Conservation (phyloP, 2,113 vertebrate genomes). For the Rhinopomastus cyanomelas region DNA sequence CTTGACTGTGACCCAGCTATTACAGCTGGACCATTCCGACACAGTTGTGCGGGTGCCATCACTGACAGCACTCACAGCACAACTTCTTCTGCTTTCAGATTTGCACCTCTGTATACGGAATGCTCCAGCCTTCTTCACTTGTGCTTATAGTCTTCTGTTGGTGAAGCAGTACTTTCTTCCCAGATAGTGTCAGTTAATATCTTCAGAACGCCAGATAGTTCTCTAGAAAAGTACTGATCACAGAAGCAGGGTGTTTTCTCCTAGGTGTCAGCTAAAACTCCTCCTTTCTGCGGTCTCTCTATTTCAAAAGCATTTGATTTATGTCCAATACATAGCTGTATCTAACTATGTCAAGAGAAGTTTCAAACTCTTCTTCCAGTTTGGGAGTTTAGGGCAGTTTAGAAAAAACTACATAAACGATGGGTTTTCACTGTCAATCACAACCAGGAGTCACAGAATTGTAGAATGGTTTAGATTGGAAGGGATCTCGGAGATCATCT, state of each 20-base stretch:
- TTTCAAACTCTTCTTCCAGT: neutral
- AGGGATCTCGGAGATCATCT: no score
- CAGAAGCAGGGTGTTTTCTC: neutral
- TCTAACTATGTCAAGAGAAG: no score
- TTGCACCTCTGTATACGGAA: neutral
- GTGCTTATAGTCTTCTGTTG: neutral
- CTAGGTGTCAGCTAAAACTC: neutral
- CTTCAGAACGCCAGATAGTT: neutral
- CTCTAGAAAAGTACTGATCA: neutral
- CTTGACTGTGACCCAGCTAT: constrained; percentile 20
- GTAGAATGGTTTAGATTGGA: no score
- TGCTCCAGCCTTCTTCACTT: neutral
- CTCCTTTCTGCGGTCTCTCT: neutral
- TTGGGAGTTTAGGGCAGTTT: neutral
- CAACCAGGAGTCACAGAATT: neutral
- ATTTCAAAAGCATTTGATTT: neutral
- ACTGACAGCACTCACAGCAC: neutral
- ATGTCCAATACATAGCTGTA: neutral
- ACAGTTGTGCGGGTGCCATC: constrained; percentile 11
- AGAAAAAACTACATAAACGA: neutral
- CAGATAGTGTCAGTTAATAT: neutral
- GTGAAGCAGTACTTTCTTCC: neutral
- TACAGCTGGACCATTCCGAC: constrained; percentile 41
- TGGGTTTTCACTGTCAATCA: neutral
- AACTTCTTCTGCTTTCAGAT: neutral